These are phyloP conservation scores for Boulengeromyrus knoepffleri DNA, from an alignment of 2,113 vertebrate species.

Conservation along the genomic window DNA sequence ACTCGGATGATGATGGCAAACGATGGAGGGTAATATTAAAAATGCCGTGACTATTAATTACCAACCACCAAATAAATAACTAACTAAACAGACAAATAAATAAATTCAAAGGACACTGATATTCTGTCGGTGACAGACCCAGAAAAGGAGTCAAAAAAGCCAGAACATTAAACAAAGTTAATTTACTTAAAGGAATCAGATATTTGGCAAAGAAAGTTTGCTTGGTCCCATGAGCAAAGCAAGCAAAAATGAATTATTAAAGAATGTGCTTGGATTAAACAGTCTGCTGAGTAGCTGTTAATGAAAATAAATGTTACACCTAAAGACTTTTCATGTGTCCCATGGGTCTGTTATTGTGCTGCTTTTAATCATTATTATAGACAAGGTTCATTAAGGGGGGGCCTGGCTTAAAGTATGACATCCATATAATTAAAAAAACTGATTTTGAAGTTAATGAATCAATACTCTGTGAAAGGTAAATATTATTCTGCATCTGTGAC, in stretches of 20 bases:
- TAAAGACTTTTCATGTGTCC: background rate
- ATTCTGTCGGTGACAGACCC: background rate
- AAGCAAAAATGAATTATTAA: slow-evolving; percentile 11
- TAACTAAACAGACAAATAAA: background rate
- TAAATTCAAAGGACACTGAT: background rate
- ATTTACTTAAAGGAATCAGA: background rate
- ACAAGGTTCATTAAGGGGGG: background rate
- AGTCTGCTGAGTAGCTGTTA: slow-evolving; percentile 1
- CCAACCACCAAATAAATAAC: background rate
- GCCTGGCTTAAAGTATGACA: background rate
- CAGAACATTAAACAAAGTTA: background rate
- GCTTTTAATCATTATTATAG: background rate
- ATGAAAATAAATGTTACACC: slow-evolving; percentile 14
- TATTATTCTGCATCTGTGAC: background rate
- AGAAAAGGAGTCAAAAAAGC: background rate
- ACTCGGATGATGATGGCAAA: background rate
- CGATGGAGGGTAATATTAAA: background rate
- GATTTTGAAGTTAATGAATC: background rate
- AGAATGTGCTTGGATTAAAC: background rate
- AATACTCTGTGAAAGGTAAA: background rate
- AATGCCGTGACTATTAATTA: background rate
- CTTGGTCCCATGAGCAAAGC: background rate
- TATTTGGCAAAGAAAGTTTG: background rate
- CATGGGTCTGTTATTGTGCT: background rate
- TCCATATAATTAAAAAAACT: background rate